Evolutionary conservation across 1,140 invertebrate genomes (phyloP), one percentile per base, ranked within the genome.

Genomic region (Orius insidiosus): DNA sequence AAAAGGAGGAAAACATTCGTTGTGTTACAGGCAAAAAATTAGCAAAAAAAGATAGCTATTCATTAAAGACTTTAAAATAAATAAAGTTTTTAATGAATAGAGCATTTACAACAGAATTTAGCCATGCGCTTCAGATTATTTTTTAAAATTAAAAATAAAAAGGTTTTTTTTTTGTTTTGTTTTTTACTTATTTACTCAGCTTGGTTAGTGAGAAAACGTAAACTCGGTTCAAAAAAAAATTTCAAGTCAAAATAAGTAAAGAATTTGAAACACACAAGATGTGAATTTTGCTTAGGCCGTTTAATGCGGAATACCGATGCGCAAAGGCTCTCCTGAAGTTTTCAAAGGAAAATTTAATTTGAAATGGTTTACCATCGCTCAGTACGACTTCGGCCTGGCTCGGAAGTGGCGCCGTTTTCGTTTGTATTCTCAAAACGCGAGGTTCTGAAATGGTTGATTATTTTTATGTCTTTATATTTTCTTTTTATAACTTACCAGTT

Each of bases 301-400:
- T 24, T 24, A n/a, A n/a, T n/a, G 24, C 24, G 24, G 24, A 24
- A 24, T 24, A 7, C 3, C 24, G 24, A 24, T 24, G 24, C 24
- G 24, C 24, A 24, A 4, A 24, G 24, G 24, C 24, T 39, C 7
- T 39, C 8, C 19, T 39, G 7, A 3, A 18, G 15, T 39, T 9
- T 38, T 6, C 8, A 15, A 39, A 39, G 11, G 13, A n/a, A 43
- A 31, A 13, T 43, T 43, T 14, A 6, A 15, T 19, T 7, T 33
- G 34, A 37, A 9, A 39, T 16, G 10, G 71, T 78, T 84, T 68
- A 89, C 85, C 84, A 64, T 89, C 85, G 61, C 82, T 85, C 48
- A 85, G 70, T 44, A 89, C 83, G 56, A 87, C 76, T 70, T 89
- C 84, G 36, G 84, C 81, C 64, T 86, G 82, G 66, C 81, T 85